Percentiles rank a stretch among this genome's conserved stretches.
Evolutionary conservation across 2,888 invertebrate genomes (phyloP).

Genomic region (Orthonychiurus folsomi): DNA sequence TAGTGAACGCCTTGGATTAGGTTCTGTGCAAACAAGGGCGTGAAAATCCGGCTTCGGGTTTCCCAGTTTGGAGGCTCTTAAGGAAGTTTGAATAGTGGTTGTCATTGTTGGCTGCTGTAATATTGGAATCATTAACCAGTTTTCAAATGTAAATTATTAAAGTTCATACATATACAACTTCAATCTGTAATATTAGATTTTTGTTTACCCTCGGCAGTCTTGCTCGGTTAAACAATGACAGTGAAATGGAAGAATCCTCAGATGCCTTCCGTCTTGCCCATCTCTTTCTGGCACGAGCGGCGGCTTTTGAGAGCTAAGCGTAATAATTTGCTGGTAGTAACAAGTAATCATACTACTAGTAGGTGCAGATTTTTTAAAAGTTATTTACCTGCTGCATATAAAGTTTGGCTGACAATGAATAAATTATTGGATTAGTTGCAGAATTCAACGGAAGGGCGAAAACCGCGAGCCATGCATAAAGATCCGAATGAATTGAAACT

Average conservation of each 20-base stretch:
- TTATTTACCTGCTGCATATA: conserved; percentile 53
- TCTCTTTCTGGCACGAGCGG: conserved; percentile 30
- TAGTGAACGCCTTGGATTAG: too few species aligned
- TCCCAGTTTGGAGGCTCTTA: background rate
- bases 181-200: too few species aligned
- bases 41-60: background rate
- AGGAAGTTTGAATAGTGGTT: background rate
- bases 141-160: background rate
- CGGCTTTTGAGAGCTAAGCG: conserved; percentile 31
- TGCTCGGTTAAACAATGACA: conserved; percentile 31
- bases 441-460: conserved; percentile 56
- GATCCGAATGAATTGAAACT: conserved; percentile 48
- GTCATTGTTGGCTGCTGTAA: background rate
- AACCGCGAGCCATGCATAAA: conserved; percentile 56
- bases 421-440: conserved; percentile 55
- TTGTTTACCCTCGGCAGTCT: conserved; percentile 31
- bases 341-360: too few species aligned
- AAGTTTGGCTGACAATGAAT: conserved; percentile 54
- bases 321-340: too few species aligned
- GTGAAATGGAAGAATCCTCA: conserved; percentile 29
- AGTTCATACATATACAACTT: background rate
- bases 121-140: too few species aligned
- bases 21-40: too few species aligned
- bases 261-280: conserved; percentile 25
- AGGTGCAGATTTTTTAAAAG: background rate